Conservation (phyloP, 2,113 vertebrate species). For the Nerophis ophidion region DNA sequence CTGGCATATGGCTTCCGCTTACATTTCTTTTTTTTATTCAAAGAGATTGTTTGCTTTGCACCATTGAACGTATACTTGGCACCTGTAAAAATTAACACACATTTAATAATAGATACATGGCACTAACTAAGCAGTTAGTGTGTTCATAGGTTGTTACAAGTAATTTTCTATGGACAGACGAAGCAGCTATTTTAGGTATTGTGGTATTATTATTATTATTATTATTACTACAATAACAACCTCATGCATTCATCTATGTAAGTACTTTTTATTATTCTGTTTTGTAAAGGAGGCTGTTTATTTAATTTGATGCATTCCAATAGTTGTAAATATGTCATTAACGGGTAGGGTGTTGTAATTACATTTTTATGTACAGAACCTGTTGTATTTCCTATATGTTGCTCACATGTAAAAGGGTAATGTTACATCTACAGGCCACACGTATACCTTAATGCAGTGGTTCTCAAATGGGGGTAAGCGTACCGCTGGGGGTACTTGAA, state of each 20-base stretch:
- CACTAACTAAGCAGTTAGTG: slow-evolving; percentile 31
- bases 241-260: no score
- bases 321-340: neutral
- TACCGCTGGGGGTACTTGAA: no score
- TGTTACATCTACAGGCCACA: no score
- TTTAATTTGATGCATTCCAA: neutral
- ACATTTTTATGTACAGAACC: no score
- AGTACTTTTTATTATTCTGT: no score
- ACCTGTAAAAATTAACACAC: slow-evolving; percentile 16
- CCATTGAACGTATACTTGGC: slow-evolving; percentile 70
- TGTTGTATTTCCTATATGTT: no score
- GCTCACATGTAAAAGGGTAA: no score
- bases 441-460: no score
- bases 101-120: slow-evolving; percentile 21
- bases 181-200: neutral
- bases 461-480: no score
- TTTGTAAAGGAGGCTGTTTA: neutral
- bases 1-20: slow-evolving; percentile 35
- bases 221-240: no score
- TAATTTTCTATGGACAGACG: neutral
- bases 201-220: no score
- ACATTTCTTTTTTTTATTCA: slow-evolving; percentile 44
- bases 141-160: neutral
- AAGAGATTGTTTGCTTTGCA: slow-evolving; percentile 61
- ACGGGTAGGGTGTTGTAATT: neutral